These are phyloP conservation scores for Bucorvus abyssinicus DNA, from an alignment of 2,797 vertebrate genomes.

Conservation along the genomic window DNA sequence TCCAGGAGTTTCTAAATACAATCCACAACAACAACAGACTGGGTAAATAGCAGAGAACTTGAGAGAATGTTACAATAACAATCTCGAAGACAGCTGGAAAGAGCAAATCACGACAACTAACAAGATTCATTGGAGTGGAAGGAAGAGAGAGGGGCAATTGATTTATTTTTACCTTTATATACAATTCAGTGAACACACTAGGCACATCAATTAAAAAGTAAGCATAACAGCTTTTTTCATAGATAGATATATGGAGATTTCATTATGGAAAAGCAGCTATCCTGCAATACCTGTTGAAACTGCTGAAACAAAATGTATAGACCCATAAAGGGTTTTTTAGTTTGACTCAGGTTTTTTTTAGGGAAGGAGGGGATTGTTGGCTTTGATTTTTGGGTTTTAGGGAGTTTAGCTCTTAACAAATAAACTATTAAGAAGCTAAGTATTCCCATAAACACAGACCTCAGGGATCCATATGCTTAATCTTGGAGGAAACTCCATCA, in stretches of 20 bases:
- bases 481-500: background rate
- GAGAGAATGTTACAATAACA: background rate
- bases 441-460: background rate
- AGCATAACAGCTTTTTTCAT: background rate
- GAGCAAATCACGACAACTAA: background rate
- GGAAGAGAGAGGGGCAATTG: rapidly evolving
- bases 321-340: background rate
- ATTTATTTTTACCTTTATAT: background rate
- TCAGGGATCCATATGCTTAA: background rate
- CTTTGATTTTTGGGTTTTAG: background rate
- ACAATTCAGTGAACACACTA: background rate
- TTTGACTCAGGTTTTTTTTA: background rate
- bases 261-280: background rate
- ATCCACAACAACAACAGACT: background rate
- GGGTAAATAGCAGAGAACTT: background rate
- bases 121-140: background rate
- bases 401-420: background rate
- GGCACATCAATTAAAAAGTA: background rate
- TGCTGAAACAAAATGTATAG: background rate
- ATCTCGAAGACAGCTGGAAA: background rate
- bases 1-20: background rate
- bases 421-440: background rate
- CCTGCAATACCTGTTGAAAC: background rate
- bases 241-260: background rate
- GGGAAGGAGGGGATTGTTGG: background rate